Conservation (phyloP, 2,888 invertebrate species). For the Cantharis nigra region DNA sequence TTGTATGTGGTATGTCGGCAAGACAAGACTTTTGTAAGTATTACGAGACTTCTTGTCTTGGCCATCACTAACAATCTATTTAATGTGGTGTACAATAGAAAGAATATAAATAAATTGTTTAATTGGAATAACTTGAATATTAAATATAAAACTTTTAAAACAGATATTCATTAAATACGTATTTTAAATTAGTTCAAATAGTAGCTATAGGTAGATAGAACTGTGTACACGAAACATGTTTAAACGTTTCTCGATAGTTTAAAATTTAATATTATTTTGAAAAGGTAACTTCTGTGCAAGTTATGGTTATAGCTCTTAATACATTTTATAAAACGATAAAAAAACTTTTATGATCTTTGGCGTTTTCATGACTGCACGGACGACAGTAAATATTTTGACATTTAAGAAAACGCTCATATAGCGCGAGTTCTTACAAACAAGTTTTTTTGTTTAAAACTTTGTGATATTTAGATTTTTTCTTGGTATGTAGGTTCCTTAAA, state of each 20-base stretch:
- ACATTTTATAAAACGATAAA: not conserved
- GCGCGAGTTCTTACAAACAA: not conserved
- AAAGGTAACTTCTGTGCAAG: not conserved
- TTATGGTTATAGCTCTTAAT: constrained; percentile 1
- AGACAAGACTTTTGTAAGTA: too few species aligned
- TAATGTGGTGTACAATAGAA: too few species aligned
- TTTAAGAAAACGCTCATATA: constrained; percentile 23
- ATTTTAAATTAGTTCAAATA: not conserved
- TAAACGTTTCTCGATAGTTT: not conserved
- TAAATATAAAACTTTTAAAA: not conserved
- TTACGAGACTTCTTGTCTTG: too few species aligned
- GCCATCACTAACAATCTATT: too few species aligned
- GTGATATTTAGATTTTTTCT: constrained; percentile 2
- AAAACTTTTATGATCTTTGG: not conserved
- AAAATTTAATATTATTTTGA: not conserved
- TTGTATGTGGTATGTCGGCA: too few species aligned
- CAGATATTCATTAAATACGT: not conserved
- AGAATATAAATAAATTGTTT: too few species aligned
- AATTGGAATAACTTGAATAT: not conserved
- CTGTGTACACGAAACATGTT: not conserved
- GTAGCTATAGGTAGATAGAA: not conserved
- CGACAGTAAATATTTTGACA: constrained; percentile 21
- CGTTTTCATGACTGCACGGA: not conserved
- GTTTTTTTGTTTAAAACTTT: not conserved
- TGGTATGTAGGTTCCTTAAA: constrained; percentile 23